phyloP scores from a whole-genome alignment of 2,797 vertebrate genomes.

The Pampus argenteus region DNA sequence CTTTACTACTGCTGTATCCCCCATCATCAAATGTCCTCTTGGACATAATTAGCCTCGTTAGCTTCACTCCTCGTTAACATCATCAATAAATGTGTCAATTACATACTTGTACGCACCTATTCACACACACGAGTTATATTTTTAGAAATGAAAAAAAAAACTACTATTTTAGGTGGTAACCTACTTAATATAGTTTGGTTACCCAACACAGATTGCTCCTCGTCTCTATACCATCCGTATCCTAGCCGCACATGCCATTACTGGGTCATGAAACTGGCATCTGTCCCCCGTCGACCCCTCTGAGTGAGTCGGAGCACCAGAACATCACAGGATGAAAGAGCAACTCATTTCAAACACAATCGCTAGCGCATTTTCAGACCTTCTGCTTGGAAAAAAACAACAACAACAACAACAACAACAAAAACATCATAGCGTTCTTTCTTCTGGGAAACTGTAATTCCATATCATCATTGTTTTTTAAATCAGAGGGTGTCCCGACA shows the following conservation, averaged over 20 bases:
- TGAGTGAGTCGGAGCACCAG: slow-evolving; percentile 31
- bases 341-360: slow-evolving; percentile 29
- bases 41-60: slow-evolving; percentile 38
- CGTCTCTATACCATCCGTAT: not conserved
- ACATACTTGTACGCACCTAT: not conserved
- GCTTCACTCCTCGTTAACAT: slow-evolving; percentile 24
- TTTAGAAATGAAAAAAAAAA: not conserved
- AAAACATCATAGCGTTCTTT: slow-evolving; percentile 17
- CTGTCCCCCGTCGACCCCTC: slow-evolving; percentile 43
- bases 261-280: slow-evolving; percentile 52
- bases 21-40: slow-evolving; percentile 27
- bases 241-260: slow-evolving; percentile 21
- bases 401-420: too few species aligned
- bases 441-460: slow-evolving; percentile 30
- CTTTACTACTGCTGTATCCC: too few species aligned
- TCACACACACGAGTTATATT: not conserved
- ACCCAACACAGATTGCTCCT: slow-evolving; percentile 14
- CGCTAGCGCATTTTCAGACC: not conserved
- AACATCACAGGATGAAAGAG: slow-evolving; percentile 51
- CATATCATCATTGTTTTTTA: slow-evolving; percentile 30
- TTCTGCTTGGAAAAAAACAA: slow-evolving; percentile 10
- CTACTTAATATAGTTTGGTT: slow-evolving; percentile 7
- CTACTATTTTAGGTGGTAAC: not conserved
- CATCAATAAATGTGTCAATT: slow-evolving; percentile 32
- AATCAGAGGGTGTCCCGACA: slow-evolving; percentile 42